Evolutionary conservation across 2,888 invertebrate species (phyloP), one percentile per base, ranked within the genome.

Genomic region (Crioceris asparagi): DNA sequence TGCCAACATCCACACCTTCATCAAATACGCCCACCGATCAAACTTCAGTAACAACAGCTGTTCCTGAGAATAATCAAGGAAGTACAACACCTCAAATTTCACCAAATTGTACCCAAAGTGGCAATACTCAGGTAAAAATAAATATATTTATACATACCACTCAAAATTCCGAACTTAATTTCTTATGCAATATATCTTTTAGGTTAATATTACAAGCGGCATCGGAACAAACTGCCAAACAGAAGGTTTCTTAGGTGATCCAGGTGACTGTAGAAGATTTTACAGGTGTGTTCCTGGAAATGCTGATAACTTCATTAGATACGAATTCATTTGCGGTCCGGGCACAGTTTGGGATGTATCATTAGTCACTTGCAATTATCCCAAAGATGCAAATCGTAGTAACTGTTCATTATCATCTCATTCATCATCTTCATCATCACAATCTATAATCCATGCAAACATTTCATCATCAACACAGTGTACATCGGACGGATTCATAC

Each of bases 291-390:
- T 54, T n/a, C n/a, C n/a, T 15, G 4, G 29, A 11, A 29, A 4
- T 14, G 15, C 12, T 5, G 11, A 29, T 7, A 10, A 7, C 11
- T 29, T 29, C 11, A 7, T 5, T n/a, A 10, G 6, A 29, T 15
- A 14, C 15, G 3, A 4, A 15, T 17, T 8, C 16, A 31, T 31
- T 4, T 34, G 11, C 41, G 51, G 49, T 36, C 17, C 17, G 10
- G 18, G 36, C 17, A 30, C 19, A 15, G 11, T 17, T 19, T 18
- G 8, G 11, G 46, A 84, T 62, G 70, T 74, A 35, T 64, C 68
- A 33, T 62, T 75, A 40, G 67, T 74, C 55, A 72, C 77, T 31
- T 87, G 87, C 59, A 84, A 86, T 61, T 75, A 84, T 57, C 71
- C 73, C 21, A 75, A 74, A 69, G 72, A 73, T 34, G 74, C 72